Base-by-base conservation (phyloP, 2,888 invertebrate genomes). In the Furcula furcula region DNA sequence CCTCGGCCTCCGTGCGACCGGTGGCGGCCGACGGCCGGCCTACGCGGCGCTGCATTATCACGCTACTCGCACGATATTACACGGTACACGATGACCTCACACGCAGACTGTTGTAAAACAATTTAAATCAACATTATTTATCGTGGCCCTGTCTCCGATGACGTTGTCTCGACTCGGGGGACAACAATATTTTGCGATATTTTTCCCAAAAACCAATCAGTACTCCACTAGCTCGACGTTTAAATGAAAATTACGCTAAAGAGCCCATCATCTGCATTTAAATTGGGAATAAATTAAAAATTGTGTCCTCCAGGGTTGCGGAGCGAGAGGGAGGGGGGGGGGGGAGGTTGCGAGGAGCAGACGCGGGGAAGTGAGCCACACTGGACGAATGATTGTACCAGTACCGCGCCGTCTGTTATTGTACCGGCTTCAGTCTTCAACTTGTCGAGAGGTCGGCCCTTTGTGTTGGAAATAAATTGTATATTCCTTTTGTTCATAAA, bases 271-370 rank as follows among this genome's bases (percentile, higher is more conserved):
- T 27, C 27, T 15, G 2, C 9, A 27, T 27, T 15, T 9, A 15
- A 27, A 27, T 15, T 27, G 15, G 27, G 27, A 15, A 15, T 27
- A 14, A 27, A 27, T 15, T 10, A 26, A 14, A 27, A 23, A 23
- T 3, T n/a, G 2, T 7, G 7, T 23, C 7, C 7, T 12, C 9
- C 29, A 29, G 14, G 10, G 23, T 23, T 27, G 7, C 32, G 40
- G 44, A 28, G 16, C 23, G 19, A 12, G 33, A 22, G 33, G 9
- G 25, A 31, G 33, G 27, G 15, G 12, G 14, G 7, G 7, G 4
- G 16, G 9, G 23, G 28, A 7, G 11, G 12, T 18, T 7, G 13
- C 2, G 4, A 9, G n/a, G 25, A n/a, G n/a, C n/a, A n/a, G n/a
- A 14, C 9, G 7, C 27, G 20, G 12, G 12, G n/a, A n/a, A n/a